phyloP scores from a whole-genome alignment of 1,140 invertebrate genomes.

The Chelonus insularis region DNA sequence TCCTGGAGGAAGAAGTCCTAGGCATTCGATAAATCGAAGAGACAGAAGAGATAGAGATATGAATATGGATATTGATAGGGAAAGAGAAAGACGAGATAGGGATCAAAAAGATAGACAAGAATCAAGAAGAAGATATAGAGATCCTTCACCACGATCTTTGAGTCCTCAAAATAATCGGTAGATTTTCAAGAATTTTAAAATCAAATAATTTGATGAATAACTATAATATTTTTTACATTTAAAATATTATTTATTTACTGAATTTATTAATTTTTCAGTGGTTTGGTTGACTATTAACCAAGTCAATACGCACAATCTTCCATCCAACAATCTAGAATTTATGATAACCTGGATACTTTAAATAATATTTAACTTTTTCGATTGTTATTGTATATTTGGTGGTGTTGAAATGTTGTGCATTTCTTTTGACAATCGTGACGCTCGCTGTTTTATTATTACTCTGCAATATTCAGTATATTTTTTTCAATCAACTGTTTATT shows the following conservation, averaged over 20 bases:
- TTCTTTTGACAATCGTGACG: not conserved
- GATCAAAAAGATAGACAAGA: constrained; percentile 38
- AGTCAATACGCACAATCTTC: constrained; percentile 1
- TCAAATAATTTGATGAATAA: not conserved
- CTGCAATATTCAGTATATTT: not conserved
- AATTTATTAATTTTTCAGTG: constrained; percentile 28
- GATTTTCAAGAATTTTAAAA: constrained; percentile 8
- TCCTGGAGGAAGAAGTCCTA: constrained; percentile 44
- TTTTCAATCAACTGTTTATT: constrained; percentile 16
- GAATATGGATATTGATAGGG: constrained; percentile 39
- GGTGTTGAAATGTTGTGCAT: not conserved
- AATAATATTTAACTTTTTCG: not conserved
- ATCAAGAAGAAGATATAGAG: constrained; percentile 44
- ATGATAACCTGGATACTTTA: not conserved
- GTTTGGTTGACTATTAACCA: constrained; percentile 36
- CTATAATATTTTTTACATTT: constrained; percentile 20
- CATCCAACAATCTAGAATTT: constrained; percentile 1
- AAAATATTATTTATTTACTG: constrained; percentile 1
- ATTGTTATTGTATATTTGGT: not conserved
- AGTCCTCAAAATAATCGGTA: constrained; percentile 44
- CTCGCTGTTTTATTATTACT: constrained; percentile 6
- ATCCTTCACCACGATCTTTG: constrained; percentile 42
- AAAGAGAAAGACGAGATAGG: constrained; percentile 32
- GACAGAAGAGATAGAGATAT: constrained; percentile 46
- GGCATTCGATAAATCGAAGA: constrained; percentile 39